Evolutionary conservation across 2,888 invertebrate genomes (phyloP).

Genomic region (Plemyria rubiginata): DNA sequence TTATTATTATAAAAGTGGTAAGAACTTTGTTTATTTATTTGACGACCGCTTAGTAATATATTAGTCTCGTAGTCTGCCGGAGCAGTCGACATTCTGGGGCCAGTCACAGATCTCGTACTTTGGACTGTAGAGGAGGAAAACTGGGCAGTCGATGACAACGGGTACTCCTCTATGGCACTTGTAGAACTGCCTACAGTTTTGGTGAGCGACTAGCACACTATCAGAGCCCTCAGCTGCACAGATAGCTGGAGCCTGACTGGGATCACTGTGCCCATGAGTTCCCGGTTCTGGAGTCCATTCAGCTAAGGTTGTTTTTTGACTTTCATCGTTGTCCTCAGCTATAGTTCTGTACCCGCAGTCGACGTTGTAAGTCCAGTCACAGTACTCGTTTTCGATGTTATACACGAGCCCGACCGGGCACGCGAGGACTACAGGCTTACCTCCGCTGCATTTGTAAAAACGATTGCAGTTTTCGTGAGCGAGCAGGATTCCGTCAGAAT

Average conservation of each 20-base stretch:
- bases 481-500: slow-evolving; percentile 32
- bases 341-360: slow-evolving; percentile 31
- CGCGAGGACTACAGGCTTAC: slow-evolving; percentile 22
- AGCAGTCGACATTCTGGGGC: slow-evolving; percentile 52
- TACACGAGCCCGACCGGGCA: slow-evolving; percentile 37
- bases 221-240: slow-evolving; percentile 34
- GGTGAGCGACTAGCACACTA: slow-evolving; percentile 47
- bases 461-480: slow-evolving; percentile 42
- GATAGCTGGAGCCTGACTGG: slow-evolving; percentile 35
- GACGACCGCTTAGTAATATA: background rate
- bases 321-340: slow-evolving; percentile 5
- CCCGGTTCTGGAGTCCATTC: slow-evolving; percentile 10
- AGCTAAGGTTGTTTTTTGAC: slow-evolving; percentile 2
- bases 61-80: slow-evolving; percentile 35
- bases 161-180: slow-evolving; percentile 46
- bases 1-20: no score
- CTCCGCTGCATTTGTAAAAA: slow-evolving; percentile 38
- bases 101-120: slow-evolving; percentile 50
- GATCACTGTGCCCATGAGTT: slow-evolving; percentile 26
- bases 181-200: slow-evolving; percentile 51
- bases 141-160: slow-evolving; percentile 42
- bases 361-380: slow-evolving; percentile 40
- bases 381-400: slow-evolving; percentile 23
- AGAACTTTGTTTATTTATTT: background rate
- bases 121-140: slow-evolving; percentile 48